These are phyloP conservation scores for Anthophora plumipes DNA, from an alignment of 2,888 invertebrate genomes.

Conservation along the genomic window DNA sequence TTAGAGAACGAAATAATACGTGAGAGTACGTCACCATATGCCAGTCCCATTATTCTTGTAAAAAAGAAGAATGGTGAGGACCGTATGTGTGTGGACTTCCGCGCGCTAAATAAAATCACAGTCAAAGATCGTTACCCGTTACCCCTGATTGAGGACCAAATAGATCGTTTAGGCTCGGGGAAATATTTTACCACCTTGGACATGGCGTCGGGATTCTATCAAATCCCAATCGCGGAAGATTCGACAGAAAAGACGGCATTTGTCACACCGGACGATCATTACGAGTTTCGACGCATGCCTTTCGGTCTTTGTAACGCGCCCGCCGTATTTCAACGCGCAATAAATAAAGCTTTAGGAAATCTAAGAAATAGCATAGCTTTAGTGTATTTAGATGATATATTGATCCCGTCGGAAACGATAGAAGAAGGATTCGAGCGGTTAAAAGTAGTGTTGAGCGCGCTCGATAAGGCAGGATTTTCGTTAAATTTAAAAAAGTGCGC, in stretches of 20 bases:
- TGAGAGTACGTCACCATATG: background rate
- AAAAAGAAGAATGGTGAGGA: background rate
- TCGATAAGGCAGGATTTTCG: background rate
- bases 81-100: background rate
- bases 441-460: too few species aligned
- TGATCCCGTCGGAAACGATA: constrained; percentile 61
- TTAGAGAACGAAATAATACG: background rate
- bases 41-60: background rate
- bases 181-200: too few species aligned
- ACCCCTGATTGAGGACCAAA: background rate
- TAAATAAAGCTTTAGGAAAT: constrained; percentile 63
- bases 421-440: too few species aligned
- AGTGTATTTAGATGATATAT: background rate
- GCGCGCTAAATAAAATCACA: background rate
- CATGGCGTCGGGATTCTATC: too few species aligned
- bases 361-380: constrained; percentile 60
- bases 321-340: constrained; percentile 32
- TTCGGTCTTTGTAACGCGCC: too few species aligned
- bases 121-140: background rate
- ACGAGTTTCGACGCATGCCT: too few species aligned
- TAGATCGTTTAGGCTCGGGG: background rate
- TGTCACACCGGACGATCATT: too few species aligned
- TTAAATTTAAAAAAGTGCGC: constrained; percentile 66
- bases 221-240: too few species aligned
- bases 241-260: too few species aligned